Evolutionary conservation across 2,113 vertebrate species (phyloP).

Genomic region (Rostratula benghalensis): DNA sequence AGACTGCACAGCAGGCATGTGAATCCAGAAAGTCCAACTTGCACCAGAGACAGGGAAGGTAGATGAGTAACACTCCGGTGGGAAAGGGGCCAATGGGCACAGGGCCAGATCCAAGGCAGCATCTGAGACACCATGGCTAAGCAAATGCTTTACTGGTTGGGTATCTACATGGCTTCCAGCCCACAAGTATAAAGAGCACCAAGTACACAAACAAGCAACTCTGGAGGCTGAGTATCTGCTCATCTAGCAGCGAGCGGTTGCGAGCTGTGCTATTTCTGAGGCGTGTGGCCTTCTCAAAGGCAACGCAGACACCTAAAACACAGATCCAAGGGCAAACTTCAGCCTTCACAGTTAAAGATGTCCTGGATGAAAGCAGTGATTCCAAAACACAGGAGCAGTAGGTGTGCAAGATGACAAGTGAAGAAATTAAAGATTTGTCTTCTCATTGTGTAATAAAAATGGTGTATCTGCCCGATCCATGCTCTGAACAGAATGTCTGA

Average conservation of each 20-base stretch:
- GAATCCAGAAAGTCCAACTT: background rate
- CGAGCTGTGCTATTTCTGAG: background rate
- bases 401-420: background rate
- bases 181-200: slow-evolving; percentile 1
- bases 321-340: background rate
- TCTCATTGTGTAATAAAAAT: background rate
- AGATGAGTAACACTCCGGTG: background rate
- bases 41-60: background rate
- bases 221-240: background rate
- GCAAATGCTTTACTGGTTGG: slow-evolving; percentile 9
- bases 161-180: slow-evolving; percentile 42
- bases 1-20: background rate
- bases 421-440: background rate
- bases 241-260: background rate
- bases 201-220: background rate
- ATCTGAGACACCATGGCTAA: background rate
- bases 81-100: background rate
- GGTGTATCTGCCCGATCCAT: background rate
- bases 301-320: background rate
- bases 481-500: background rate
- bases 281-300: background rate
- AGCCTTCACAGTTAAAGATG: background rate
- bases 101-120: slow-evolving; percentile 15
- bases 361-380: background rate
- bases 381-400: background rate